Conservation (phyloP, 2,888 invertebrate genomes). For the Gnatocerus cornutus region DNA sequence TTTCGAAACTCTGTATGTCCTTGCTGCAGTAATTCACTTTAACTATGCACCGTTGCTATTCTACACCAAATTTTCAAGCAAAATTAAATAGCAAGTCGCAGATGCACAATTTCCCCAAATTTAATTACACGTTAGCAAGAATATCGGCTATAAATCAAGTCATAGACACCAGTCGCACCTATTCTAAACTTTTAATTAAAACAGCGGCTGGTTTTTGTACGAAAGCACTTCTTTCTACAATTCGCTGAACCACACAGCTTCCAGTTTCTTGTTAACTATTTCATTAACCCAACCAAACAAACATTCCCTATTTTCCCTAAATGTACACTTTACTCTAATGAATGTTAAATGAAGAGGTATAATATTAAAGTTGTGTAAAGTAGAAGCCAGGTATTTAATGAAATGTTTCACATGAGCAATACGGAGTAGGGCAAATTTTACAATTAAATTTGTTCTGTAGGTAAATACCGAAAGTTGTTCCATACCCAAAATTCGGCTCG, state of each 20-base stretch:
- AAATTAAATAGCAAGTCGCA: conserved; percentile 14
- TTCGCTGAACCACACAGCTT: conserved; percentile 27
- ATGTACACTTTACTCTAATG: conserved; percentile 37
- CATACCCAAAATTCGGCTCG: background rate
- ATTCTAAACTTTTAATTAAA: conserved; percentile 49
- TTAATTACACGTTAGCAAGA: conserved; percentile 37
- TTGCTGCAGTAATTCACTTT: no score
- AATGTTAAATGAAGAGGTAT: conserved; percentile 39
- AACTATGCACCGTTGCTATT: background rate
- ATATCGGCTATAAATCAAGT: conserved; percentile 45
- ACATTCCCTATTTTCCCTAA: conserved; percentile 45
- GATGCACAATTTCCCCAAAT: conserved; percentile 22
- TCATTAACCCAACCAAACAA: conserved; percentile 47
- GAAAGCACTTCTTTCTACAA: conserved; percentile 38
- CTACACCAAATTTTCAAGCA: background rate
- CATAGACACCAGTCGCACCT: conserved; percentile 44
- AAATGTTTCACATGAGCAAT: conserved; percentile 23
- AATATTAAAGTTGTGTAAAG: conserved; percentile 35
- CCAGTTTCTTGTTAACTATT: conserved; percentile 47
- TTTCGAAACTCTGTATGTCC: no score
- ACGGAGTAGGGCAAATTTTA: conserved; percentile 14
- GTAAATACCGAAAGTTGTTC: background rate
- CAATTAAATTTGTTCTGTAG: conserved; percentile 17
- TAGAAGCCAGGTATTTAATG: conserved; percentile 15
- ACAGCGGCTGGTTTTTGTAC: conserved; percentile 35